A percentile compares a stretch with the other conserved stretches of the same genome.
Evolutionary conservation across 2,113 vertebrate species (phyloP).

Genomic region (Girardinichthys multiradiatus): DNA sequence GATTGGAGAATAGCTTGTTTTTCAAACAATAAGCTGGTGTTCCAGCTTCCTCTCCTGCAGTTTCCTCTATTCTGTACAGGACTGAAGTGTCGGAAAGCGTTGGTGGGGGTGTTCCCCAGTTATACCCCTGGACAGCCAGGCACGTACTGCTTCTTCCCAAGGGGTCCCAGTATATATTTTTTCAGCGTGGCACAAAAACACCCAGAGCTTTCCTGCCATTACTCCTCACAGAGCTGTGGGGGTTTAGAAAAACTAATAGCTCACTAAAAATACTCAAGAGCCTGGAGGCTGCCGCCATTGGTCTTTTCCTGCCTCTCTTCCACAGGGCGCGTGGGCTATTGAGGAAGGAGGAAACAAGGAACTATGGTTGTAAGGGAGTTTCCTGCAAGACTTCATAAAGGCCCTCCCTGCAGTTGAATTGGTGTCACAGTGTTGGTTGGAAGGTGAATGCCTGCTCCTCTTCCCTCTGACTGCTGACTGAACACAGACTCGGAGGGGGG

Average conservation of each 20-base stretch:
- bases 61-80: constrained; percentile 74
- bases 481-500: constrained; percentile 44
- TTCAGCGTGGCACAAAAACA: constrained; percentile 70
- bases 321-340: constrained; percentile 77
- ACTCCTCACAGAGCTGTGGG: constrained; percentile 60
- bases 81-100: constrained; percentile 57
- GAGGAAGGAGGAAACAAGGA: constrained; percentile 79
- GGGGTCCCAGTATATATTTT: constrained; percentile 64
- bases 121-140: constrained; percentile 59
- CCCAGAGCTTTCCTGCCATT: constrained; percentile 76
- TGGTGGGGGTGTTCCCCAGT: constrained; percentile 51
- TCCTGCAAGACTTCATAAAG: constrained; percentile 82
- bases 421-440: constrained; percentile 53
- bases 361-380: constrained; percentile 69
- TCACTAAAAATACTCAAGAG: constrained; percentile 80
- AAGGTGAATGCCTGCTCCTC: constrained; percentile 48
- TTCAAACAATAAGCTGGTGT: constrained; percentile 42
- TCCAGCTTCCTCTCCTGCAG: constrained; percentile 56
- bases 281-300: constrained; percentile 39
- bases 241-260: constrained; percentile 80
- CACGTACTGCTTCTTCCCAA: constrained; percentile 55
- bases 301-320: constrained; percentile 76
- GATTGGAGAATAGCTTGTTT: constrained; percentile 49
- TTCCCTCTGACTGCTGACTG: constrained; percentile 27
- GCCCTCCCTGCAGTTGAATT: constrained; percentile 44